Percentiles rank a stretch among this genome's conserved stretches.
phyloP scores from a whole-genome alignment of 2,888 invertebrate genomes.

The Hyposoter didymator region DNA sequence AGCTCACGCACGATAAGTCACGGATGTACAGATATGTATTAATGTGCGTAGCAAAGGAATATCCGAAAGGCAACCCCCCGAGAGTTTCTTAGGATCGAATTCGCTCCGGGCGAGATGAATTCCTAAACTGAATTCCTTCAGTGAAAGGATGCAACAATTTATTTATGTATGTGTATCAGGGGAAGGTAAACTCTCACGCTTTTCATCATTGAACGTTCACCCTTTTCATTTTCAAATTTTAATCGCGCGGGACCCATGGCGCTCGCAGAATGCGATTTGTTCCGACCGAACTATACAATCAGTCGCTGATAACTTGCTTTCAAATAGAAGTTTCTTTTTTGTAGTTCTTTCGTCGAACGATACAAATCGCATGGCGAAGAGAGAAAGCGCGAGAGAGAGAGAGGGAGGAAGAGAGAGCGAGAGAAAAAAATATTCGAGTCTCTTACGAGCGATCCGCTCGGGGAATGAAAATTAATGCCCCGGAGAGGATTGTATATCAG shows the following conservation, averaged over 20 bases:
- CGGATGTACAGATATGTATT: slow-evolving; percentile 9
- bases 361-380: slow-evolving; percentile 4
- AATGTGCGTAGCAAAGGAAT: slow-evolving; percentile 20
- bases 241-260: background rate
- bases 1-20: slow-evolving; percentile 66
- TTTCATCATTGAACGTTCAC: slow-evolving; percentile 16
- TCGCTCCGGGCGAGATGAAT: slow-evolving; percentile 65
- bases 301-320: slow-evolving; percentile 40
- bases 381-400: background rate
- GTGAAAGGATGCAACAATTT: slow-evolving; percentile 65
- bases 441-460: slow-evolving; percentile 29
- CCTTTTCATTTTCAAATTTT: background rate
- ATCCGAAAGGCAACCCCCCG: slow-evolving; percentile 41
- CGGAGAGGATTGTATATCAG: slow-evolving; percentile 50
- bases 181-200: slow-evolving; percentile 20
- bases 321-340: slow-evolving; percentile 9
- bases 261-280: slow-evolving; percentile 53
- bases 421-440: slow-evolving; percentile 28
- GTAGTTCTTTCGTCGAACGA: slow-evolving; percentile 26
- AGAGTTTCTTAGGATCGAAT: slow-evolving; percentile 60
- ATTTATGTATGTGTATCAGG: slow-evolving; percentile 28
- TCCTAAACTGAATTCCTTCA: slow-evolving; percentile 56
- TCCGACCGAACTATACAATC: slow-evolving; percentile 37
- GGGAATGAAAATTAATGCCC: slow-evolving; percentile 58
- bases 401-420: background rate